Conservation (phyloP, 35 echinoderm and acorn worm species). For the Apostichopus japonicus region DNA sequence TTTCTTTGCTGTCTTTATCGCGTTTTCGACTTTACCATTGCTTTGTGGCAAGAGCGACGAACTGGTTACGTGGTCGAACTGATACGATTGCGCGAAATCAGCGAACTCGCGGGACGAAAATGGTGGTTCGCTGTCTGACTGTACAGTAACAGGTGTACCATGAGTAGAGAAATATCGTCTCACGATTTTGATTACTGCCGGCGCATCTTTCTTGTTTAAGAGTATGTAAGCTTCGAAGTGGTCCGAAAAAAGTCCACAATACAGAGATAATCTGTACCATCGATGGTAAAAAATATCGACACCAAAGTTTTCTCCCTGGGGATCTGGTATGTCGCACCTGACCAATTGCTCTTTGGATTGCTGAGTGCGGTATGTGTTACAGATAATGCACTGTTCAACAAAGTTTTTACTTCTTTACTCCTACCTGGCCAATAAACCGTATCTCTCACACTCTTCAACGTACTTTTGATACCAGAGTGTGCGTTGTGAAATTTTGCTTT, state of each 20-base stretch:
- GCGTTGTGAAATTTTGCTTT: too few relatives aligned
- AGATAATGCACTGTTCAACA: too few relatives aligned
- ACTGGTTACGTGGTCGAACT: too few relatives aligned
- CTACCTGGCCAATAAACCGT: too few relatives aligned
- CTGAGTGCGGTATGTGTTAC: too few relatives aligned
- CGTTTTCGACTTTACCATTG: constrained; percentile 78
- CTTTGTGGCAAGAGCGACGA: constrained; percentile 41
- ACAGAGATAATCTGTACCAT: too few relatives aligned
- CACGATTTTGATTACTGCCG: neutral
- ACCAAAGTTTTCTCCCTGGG: constrained; percentile 3
- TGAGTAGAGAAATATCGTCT: constrained; percentile 62
- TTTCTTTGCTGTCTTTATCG: neutral
- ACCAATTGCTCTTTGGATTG: neutral
- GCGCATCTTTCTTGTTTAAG: neutral
- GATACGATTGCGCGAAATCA: constrained; percentile 1
- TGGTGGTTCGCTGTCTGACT: constrained; percentile 69
- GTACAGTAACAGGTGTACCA: constrained; percentile 48
- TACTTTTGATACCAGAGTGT: too few relatives aligned
- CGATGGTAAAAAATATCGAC: constrained; percentile 64
- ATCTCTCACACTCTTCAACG: too few relatives aligned
- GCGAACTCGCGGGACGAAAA: constrained; percentile 71
- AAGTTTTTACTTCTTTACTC: too few relatives aligned
- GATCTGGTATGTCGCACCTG: constrained; percentile 21
- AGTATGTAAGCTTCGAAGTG: constrained; percentile 55
- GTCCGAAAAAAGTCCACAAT: constrained; percentile 64